Conservation (phyloP, 2,113 vertebrate genomes). For the Setophaga petechia region DNA sequence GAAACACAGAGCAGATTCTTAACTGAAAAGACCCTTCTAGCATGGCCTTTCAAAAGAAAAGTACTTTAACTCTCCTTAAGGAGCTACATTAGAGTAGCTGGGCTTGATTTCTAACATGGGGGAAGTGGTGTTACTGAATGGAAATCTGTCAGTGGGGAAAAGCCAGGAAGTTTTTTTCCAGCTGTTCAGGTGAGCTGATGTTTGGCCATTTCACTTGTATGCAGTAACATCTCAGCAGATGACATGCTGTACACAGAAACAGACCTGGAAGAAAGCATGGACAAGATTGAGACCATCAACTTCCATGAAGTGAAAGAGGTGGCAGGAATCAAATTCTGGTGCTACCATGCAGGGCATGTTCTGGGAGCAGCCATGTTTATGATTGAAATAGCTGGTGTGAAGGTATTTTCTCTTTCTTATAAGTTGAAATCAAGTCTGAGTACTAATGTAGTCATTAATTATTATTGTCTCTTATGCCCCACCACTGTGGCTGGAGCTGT, state of each 20-base stretch:
- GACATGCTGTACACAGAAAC: slow-evolving; percentile 99
- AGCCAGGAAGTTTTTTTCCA: background rate
- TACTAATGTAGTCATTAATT: background rate
- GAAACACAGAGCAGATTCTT: background rate
- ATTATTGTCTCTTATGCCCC: background rate
- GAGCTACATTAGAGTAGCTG: background rate
- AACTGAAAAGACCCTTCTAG: background rate
- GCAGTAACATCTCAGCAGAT: slow-evolving; percentile 95
- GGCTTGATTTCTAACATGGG: background rate
- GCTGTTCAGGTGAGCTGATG: background rate
- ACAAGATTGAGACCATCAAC: slow-evolving; percentile 99
- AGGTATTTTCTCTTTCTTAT: slow-evolving; percentile 75
- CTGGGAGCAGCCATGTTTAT: slow-evolving; percentile 98
- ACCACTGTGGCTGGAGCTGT: background rate
- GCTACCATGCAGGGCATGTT: slow-evolving; percentile 95
- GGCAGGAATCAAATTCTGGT: slow-evolving; percentile 98
- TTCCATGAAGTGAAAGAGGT: slow-evolving; percentile 99
- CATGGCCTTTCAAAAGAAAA: background rate
- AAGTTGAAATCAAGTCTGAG: background rate
- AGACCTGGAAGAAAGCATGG: slow-evolving; percentile 98
- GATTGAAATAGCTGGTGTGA: slow-evolving; percentile 98
- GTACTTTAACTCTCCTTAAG: background rate
- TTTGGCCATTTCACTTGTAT: background rate
- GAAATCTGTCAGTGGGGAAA: background rate
- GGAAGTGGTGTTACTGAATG: accelerated